Conservation (phyloP, 2,113 vertebrate genomes). For the Gavialis gangeticus region DNA sequence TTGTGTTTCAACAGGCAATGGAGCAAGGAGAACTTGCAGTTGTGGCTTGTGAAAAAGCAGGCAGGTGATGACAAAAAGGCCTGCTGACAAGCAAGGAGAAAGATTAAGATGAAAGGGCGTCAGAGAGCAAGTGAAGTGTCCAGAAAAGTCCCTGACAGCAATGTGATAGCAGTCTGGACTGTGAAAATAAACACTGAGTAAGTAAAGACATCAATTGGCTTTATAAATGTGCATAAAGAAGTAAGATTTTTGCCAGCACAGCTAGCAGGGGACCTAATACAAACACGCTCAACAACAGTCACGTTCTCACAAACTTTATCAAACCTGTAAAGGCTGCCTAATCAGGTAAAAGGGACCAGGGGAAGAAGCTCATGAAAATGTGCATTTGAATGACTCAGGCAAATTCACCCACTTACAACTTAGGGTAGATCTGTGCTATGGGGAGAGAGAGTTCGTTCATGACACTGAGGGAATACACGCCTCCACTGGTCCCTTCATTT, state of each 20-base stretch:
- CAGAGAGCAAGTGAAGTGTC: background rate
- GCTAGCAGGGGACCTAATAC: background rate
- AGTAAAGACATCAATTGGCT: background rate
- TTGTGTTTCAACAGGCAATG: slow-evolving; percentile 12
- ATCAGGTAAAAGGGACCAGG: background rate
- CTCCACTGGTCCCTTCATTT: too few relatives aligned
- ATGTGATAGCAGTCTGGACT: background rate
- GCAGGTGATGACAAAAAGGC: background rate
- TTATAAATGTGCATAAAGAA: background rate
- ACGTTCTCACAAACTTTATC: background rate
- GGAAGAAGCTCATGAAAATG: background rate
- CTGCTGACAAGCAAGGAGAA: background rate
- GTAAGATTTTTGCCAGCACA: background rate
- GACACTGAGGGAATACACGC: too few relatives aligned
- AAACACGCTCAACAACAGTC: background rate
- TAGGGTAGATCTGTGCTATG: too few relatives aligned
- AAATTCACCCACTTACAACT: background rate
- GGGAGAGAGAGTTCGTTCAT: too few relatives aligned
- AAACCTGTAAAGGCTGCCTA: background rate
- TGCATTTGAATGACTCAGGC: background rate
- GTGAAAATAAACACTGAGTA: background rate
- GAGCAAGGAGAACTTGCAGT: background rate
- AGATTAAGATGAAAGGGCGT: background rate
- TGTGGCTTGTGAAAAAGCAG: background rate
- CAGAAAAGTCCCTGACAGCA: background rate